Base-by-base conservation (phyloP, 1,140 invertebrate species). In the Drusus annulatus region DNA sequence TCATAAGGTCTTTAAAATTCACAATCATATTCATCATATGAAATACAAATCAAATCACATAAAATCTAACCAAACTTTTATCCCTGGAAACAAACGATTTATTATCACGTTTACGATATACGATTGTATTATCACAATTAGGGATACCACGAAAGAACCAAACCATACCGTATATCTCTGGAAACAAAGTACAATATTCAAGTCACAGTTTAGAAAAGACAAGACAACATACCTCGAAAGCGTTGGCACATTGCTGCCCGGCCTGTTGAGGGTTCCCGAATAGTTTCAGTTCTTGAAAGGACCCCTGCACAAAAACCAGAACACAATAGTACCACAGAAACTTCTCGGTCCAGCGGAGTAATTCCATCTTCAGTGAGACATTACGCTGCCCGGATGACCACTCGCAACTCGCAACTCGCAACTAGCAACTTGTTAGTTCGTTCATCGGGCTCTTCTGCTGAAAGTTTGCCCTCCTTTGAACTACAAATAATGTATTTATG, bases 231-330 rank as follows among this genome's bases (percentile, higher is more conserved):
- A 76, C 54, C 74, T 76, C 74, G 58, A 62, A 76, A 21, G 25
- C 74, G 58, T 62, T 76, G 28, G 91, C 92, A 86, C 94, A 95
- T 84, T 94, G 93, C 63, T 93, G 90, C 81, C 93, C 91, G 52
- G 93, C 93, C 84, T 93, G 90, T n/a, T 89, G 88, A 1, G 93
- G 92, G 58, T 92, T 91, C 78, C 91, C 92, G 84, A 91, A 93
- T 76, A 95, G 87, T 88, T 94, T 94, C 80, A 95, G 88, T 84
- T 95, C 93, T 90, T 95, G 93, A 85, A 95, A 91, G 10, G 93
- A 92, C 69, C 94, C 94, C 94, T 95, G 92, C 85, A 93, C 87
- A 87, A 88, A 86, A 89, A 91, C 84, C 84, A 90, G 51, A 80
- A 77, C 68, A 80, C 73, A 79, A 71, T 52, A 82, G 58, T 76